These are phyloP conservation scores for Nomada fucata DNA, from an alignment of 2,888 invertebrate genomes.

Conservation along the genomic window DNA sequence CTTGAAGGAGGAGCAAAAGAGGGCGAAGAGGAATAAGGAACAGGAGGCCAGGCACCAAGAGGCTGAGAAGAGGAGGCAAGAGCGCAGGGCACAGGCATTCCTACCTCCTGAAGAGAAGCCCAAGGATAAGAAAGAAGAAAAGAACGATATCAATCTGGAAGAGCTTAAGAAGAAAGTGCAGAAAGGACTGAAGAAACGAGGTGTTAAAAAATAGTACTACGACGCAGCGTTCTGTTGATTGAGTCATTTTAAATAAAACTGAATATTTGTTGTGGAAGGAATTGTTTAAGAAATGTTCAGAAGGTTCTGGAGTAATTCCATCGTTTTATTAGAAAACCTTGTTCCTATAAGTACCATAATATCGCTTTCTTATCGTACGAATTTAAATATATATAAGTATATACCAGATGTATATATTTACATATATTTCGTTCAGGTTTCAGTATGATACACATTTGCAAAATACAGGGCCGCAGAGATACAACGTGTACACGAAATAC, in stretches of 20 bases:
- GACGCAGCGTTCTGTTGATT: not conserved
- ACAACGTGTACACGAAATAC: conserved; percentile 40
- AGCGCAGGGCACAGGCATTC: conserved; percentile 92
- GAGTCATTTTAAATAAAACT: conserved; percentile 28
- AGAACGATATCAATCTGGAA: conserved; percentile 87
- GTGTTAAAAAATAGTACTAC: conserved; percentile 1
- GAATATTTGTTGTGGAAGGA: not conserved
- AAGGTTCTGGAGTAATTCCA: conserved; percentile 59
- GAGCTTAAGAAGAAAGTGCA: conserved; percentile 91
- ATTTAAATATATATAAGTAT: conserved; percentile 58
- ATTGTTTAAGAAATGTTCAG: not conserved
- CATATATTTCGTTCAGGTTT: conserved; percentile 49
- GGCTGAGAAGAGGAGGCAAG: conserved; percentile 90
- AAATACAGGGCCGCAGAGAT: conserved; percentile 71
- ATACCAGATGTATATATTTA: conserved; percentile 51
- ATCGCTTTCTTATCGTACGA: conserved; percentile 63
- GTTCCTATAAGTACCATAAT: conserved; percentile 68
- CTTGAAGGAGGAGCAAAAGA: conserved; percentile 93
- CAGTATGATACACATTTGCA: conserved; percentile 76
- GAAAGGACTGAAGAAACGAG: conserved; percentile 84
- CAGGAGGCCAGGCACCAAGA: conserved; percentile 91
- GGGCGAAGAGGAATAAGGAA: conserved; percentile 89
- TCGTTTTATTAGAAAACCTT: conserved; percentile 74
- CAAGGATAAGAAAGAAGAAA: conserved; percentile 71
- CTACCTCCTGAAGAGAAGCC: conserved; percentile 90